Base-by-base conservation (phyloP, 2,113 vertebrate genomes). In the Phainopepla nitens region DNA sequence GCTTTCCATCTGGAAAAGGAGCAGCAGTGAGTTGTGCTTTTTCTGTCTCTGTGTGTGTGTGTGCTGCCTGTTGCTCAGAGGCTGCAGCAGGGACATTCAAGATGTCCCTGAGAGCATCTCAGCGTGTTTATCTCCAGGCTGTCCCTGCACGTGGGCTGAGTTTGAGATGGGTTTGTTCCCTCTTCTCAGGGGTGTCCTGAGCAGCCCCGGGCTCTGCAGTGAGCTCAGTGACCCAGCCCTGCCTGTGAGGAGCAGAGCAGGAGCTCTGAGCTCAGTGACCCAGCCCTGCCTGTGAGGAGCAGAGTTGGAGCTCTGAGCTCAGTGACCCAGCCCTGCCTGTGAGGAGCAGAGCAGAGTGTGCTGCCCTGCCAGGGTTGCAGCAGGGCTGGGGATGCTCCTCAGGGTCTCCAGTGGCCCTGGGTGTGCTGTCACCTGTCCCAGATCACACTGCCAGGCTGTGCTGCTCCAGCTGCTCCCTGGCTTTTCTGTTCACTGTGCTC, bases 101-200 rank as follows among this genome's bases (percentile, higher is more conserved):
- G 41, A 18, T 36, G 49, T 25, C 70, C 49, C 53, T 20, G 22
- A 41, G 41, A 45, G 24, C 27, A 21, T 53, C 35, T 65, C 50
- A n/a, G 29, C 0, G 0, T 45, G 22, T 77, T 86, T 44, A 11
- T 41, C 41, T 87, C 36, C 31, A 24, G 9, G n/a, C 18, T 23
- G 28, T 80, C 6, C 19, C 28, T 28, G 58, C 15, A 17, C n/a
- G 20, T 13, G 33, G 33, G 15, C 20, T 35, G 0, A 4, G 1
- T 78, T 41, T 62, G 35, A 13, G 5, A 2, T 53, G 64, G 2
- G 2, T 61, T 51, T 51, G 36, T 57, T 76, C 76, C 31, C 25
- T 10, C 49, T 76, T 31, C 44, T 24, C 31, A 41, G 2, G 35
- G 10, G 5, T 17, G 66, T 33, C 20, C 39, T 42, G 3, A 6